Evolutionary conservation across 2,797 vertebrate genomes (phyloP).

Genomic region (Trachops cirrhosus): DNA sequence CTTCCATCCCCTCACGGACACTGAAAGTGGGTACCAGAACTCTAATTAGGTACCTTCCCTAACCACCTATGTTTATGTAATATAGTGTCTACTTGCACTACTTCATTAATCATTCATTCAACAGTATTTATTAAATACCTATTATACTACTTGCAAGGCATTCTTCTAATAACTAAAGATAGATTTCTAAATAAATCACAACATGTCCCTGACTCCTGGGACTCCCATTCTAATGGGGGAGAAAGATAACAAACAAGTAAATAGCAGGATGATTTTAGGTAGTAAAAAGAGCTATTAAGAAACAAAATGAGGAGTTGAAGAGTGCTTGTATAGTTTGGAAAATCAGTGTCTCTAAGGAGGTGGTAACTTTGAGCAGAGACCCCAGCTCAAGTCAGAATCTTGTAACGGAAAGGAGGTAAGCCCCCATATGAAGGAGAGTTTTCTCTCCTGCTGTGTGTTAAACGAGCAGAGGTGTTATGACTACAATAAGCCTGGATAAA

Average conservation of each 20-base stretch:
- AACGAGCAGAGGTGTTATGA: neutral
- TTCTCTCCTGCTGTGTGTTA: neutral
- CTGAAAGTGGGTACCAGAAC: neutral
- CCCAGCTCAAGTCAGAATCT: neutral
- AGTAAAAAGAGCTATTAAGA: neutral
- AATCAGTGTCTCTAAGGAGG: neutral
- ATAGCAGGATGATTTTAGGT: neutral
- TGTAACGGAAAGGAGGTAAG: neutral
- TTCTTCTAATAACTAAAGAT: neutral
- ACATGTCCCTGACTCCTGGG: neutral
- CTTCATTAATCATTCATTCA: neutral
- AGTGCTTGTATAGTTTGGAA: neutral
- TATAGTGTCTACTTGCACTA: neutral
- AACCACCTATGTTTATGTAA: neutral
- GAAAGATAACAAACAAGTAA: neutral
- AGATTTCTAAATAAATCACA: neutral
- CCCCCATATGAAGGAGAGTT: neutral
- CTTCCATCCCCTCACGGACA: neutral
- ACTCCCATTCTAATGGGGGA: neutral
- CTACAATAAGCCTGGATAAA: conserved; percentile 40
- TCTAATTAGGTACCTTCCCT: neutral
- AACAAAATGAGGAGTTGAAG: neutral
- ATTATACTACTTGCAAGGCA: neutral
- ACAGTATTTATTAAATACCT: neutral
- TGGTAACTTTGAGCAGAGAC: neutral